phyloP scores from a whole-genome alignment of 1,140 invertebrate species.

The Meteorus sp. region DNA sequence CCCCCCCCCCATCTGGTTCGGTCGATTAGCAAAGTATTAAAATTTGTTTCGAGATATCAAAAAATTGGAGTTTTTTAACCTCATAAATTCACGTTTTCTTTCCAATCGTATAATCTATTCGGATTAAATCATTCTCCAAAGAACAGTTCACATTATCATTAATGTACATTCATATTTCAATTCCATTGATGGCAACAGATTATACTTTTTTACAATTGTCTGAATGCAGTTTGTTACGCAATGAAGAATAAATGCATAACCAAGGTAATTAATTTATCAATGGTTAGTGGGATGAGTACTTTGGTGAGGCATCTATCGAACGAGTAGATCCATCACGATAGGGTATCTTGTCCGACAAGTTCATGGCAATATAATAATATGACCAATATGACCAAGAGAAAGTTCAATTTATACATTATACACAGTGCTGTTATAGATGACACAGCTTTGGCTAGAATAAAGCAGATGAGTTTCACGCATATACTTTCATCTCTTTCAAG shows the following conservation, averaged over 20 bases:
- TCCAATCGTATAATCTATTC: neutral
- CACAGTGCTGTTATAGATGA: conserved; percentile 3
- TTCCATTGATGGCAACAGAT: conserved; percentile 53
- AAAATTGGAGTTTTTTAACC: too few species aligned
- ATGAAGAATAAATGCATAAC: conserved; percentile 17
- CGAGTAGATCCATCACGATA: too few species aligned
- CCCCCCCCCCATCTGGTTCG: too few species aligned
- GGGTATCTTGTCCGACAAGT: too few species aligned
- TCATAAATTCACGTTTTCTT: neutral
- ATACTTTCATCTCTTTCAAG: neutral
- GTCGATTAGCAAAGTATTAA: too few species aligned
- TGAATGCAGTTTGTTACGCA: neutral
- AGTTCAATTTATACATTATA: conserved; percentile 18
- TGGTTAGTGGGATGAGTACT: too few species aligned
- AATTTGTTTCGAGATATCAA: too few species aligned
- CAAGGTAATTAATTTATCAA: conserved; percentile 6
- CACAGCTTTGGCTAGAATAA: conserved; percentile 12
- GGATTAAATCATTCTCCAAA: neutral
- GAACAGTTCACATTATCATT: conserved; percentile 10
- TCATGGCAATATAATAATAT: neutral
- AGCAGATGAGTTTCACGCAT: conserved; percentile 9
- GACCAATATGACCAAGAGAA: conserved; percentile 1
- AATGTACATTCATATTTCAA: conserved; percentile 48
- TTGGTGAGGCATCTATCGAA: too few species aligned
- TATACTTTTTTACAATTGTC: conserved; percentile 25